Evolutionary conservation across 1,140 invertebrate species (phyloP).

Genomic region (Trinorchestia longiramus): DNA sequence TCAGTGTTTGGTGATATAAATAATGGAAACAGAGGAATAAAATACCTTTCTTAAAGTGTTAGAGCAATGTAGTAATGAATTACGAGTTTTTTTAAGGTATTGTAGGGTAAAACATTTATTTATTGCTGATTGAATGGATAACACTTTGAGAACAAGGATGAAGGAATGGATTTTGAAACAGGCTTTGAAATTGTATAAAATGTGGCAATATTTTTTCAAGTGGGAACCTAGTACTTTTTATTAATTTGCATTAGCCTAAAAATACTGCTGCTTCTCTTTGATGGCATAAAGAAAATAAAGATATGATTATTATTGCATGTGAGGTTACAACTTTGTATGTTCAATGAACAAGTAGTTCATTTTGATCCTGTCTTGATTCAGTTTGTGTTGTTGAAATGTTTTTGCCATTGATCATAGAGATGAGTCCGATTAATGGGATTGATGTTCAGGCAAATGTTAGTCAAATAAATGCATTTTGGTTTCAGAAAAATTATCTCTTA

Average conservation of each 20-base stretch:
- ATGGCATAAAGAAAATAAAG: not conserved
- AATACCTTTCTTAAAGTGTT: not conserved
- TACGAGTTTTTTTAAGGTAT: not conserved
- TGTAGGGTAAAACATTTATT: not conserved
- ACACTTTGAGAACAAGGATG: not conserved
- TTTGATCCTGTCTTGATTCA: not conserved
- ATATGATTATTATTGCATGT: not conserved
- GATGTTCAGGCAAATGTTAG: no score
- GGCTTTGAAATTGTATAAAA: not conserved
- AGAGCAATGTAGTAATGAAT: not conserved
- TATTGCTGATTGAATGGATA: not conserved
- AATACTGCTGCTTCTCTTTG: not conserved
- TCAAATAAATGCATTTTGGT: no score
- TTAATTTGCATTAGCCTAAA: not conserved
- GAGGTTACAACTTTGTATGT: not conserved
- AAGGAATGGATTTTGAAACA: not conserved
- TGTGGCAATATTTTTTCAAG: not conserved
- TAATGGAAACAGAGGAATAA: not conserved
- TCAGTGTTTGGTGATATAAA: not conserved
- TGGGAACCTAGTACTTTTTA: not conserved
- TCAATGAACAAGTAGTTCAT: not conserved
- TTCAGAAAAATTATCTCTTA: not conserved
- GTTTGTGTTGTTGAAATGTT: not conserved
- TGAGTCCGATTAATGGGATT: not conserved
- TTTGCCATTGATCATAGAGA: not conserved